A percentile compares a stretch with the other conserved stretches of the same genome.
Evolutionary conservation across 2,888 invertebrate species (phyloP).

Genomic region (Thereva unica): DNA sequence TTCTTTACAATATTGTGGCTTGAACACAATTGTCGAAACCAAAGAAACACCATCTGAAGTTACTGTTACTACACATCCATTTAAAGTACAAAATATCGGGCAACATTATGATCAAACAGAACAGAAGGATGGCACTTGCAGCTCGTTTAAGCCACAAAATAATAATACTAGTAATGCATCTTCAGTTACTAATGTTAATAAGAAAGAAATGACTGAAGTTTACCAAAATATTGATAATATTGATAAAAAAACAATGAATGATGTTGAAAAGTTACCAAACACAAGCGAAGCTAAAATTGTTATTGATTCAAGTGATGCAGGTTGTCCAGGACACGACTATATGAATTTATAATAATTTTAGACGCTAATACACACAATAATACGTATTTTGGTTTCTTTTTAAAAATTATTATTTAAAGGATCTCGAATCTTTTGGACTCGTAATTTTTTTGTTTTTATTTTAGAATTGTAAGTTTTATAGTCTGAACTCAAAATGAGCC

Average conservation of each 20-base stretch:
- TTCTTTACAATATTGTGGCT: conserved; percentile 47
- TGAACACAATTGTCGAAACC: conserved; percentile 57
- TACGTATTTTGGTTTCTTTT: too few relatives aligned
- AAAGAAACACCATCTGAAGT: conserved; percentile 51
- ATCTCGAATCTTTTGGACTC: too few relatives aligned
- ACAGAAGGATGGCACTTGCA: conserved; percentile 21
- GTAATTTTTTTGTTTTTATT: too few relatives aligned
- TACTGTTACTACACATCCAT: conserved; percentile 53
- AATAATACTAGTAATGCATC: conserved; percentile 6
- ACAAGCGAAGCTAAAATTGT: too few relatives aligned
- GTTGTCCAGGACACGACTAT: too few relatives aligned
- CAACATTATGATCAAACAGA: conserved; percentile 45
- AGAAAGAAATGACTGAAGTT: conserved; percentile 37
- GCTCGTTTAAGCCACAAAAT: conserved; percentile 21
- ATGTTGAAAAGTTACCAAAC: conserved; percentile 1
- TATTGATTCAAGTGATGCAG: too few relatives aligned
- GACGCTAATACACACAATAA: too few relatives aligned
- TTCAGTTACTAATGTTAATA: conserved; percentile 25
- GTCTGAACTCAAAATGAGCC: too few relatives aligned
- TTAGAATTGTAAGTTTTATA: too few relatives aligned
- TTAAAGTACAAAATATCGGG: conserved; percentile 52
- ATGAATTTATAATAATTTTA: too few relatives aligned
- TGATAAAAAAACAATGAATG: conserved; percentile 17
- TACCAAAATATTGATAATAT: conserved; percentile 30
- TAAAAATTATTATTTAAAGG: too few relatives aligned